phyloP scores from a whole-genome alignment of 2,113 vertebrate species.

The Cathartes aura region DNA sequence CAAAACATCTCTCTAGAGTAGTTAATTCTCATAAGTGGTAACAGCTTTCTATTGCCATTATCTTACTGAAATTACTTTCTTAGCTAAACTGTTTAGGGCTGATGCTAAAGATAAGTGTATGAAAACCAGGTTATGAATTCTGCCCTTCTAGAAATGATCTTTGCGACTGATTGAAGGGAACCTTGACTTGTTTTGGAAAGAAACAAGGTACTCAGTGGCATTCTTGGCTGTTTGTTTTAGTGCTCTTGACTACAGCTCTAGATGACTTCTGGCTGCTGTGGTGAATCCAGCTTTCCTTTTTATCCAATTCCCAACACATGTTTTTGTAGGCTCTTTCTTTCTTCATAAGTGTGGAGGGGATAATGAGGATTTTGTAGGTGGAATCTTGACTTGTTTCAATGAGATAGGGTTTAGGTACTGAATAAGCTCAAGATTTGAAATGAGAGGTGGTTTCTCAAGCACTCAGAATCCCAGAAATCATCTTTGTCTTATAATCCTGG shows the following conservation, averaged over 20 bases:
- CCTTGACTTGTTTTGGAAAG: not conserved
- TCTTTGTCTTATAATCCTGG: not conserved
- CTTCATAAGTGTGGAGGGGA: not conserved
- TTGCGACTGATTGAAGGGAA: not conserved
- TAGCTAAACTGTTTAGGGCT: not conserved
- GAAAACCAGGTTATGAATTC: not conserved
- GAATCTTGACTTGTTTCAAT: not conserved
- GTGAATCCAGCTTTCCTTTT: not conserved
- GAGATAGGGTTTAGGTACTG: not conserved
- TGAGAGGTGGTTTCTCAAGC: not conserved
- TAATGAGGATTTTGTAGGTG: not conserved
- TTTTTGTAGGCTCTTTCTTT: not conserved
- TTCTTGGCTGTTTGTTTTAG: not conserved
- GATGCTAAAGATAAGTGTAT: not conserved
- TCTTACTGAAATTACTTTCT: not conserved
- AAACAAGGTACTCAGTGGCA: not conserved
- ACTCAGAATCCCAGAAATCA: not conserved
- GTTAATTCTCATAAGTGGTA: not conserved
- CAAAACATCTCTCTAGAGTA: not conserved
- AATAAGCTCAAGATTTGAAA: not conserved
- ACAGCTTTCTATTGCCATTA: not conserved
- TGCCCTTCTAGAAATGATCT: not conserved
- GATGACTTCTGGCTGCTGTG: not conserved
- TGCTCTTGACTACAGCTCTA: not conserved
- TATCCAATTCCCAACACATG: not conserved